Evolutionary conservation across 2,797 vertebrate genomes (phyloP).

Genomic region (Poeciliopsis paucimaculata): DNA sequence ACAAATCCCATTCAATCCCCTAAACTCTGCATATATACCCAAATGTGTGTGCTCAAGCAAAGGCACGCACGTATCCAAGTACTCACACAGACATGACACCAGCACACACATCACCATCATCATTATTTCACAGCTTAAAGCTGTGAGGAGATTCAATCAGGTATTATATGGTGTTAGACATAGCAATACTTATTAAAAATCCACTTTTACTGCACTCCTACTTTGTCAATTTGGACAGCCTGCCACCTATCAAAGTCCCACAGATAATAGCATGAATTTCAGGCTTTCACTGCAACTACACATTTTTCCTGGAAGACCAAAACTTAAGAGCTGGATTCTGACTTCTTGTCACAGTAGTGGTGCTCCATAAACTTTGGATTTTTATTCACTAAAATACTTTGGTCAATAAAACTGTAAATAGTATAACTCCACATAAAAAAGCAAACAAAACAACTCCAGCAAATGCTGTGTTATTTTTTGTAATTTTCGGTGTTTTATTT

Average conservation of each 20-base stretch:
- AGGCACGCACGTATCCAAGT: slow-evolving; percentile 15
- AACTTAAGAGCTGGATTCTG: slow-evolving; percentile 36
- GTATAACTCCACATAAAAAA: too few relatives aligned
- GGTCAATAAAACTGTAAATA: too few relatives aligned
- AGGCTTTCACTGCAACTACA: slow-evolving; percentile 26
- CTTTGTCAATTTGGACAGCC: slow-evolving; percentile 43
- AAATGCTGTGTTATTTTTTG: neutral
- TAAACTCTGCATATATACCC: slow-evolving; percentile 50
- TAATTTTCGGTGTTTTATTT: neutral
- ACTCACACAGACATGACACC: slow-evolving; percentile 2
- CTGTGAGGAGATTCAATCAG: slow-evolving; percentile 42
- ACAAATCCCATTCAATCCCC: slow-evolving; percentile 60
- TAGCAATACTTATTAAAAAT: slow-evolving; percentile 59
- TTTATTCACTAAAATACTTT: slow-evolving; percentile 37
- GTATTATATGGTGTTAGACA: slow-evolving; percentile 32
- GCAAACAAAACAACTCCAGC: neutral
- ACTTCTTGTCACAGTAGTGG: slow-evolving; percentile 31
- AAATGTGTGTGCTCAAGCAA: slow-evolving; percentile 37
- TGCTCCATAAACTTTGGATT: slow-evolving; percentile 51
- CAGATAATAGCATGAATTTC: slow-evolving; percentile 55
- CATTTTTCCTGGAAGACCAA: slow-evolving; percentile 29
- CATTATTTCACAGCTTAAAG: slow-evolving; percentile 49
- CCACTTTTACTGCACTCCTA: slow-evolving; percentile 49
- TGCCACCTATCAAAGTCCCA: slow-evolving; percentile 37
- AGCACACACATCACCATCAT: slow-evolving; percentile 28